A percentile compares a stretch with the other conserved stretches of the same genome.
Evolutionary conservation across 2,797 vertebrate species (phyloP).

Genomic region (Rallus crepitans): DNA sequence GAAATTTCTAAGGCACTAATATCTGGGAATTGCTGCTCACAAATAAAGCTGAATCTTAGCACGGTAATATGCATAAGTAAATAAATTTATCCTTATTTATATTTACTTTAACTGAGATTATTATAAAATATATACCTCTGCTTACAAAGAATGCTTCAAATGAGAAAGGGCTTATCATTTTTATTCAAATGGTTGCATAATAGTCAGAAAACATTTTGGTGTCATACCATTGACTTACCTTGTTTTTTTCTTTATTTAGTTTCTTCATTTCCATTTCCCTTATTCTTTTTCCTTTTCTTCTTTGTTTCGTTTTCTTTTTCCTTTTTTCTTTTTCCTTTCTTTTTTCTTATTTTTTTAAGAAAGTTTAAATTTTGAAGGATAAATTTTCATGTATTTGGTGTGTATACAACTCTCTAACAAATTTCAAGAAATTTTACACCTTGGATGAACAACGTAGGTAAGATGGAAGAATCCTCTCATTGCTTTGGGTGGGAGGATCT

Average conservation of each 20-base stretch:
- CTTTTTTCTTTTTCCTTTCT: no score
- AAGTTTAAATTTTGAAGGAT: background rate
- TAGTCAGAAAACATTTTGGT: accelerated
- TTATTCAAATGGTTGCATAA: background rate
- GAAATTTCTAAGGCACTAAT: background rate
- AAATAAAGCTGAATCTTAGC: background rate
- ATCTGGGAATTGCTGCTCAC: background rate
- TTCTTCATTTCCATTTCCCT: no score
- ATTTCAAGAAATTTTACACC: background rate
- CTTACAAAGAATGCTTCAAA: background rate
- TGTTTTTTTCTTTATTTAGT: background rate
- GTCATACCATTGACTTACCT: accelerated
- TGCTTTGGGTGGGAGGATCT: background rate
- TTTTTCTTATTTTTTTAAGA: accelerated
- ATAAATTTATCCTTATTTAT: background rate
- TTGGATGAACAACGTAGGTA: background rate
- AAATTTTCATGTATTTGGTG: background rate
- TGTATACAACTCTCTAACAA: background rate
- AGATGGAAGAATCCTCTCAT: background rate
- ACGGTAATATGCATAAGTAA: background rate
- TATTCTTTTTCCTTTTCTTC: background rate
- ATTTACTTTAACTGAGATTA: background rate
- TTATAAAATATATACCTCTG: background rate
- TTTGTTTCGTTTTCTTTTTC: background rate
- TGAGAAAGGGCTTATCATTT: accelerated